Percentiles rank a stretch among this genome's conserved stretches.
These are phyloP conservation scores for Brachionus manjavacas DNA, from an alignment of 1,140 invertebrate genomes.

Conservation along the genomic window DNA sequence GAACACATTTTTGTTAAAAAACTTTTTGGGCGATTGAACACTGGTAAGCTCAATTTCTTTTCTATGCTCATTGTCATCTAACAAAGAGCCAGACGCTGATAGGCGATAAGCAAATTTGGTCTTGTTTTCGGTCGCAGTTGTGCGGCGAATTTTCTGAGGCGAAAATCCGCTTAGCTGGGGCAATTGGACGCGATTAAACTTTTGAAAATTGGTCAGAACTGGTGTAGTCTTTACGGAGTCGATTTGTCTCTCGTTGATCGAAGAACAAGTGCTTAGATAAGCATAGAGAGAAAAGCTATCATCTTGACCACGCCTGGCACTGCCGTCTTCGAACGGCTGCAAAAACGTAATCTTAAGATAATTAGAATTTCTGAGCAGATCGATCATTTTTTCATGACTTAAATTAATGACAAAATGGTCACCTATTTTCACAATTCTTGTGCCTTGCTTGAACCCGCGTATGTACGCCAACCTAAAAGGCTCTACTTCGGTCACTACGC, in stretches of 20 bases:
- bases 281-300: constrained; percentile 10
- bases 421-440: constrained; percentile 80
- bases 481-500: constrained; percentile 88
- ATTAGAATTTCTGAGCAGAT: constrained; percentile 80
- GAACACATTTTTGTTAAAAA: constrained; percentile 57
- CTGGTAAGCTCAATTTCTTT: constrained; percentile 40
- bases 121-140: background rate
- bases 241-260: constrained; percentile 48
- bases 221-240: constrained; percentile 43
- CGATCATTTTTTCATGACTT: constrained; percentile 86
- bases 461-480: constrained; percentile 77
- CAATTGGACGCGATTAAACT: background rate
- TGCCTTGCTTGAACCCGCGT: constrained; percentile 80
- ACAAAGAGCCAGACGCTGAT: constrained; percentile 48
- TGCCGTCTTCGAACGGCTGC: constrained; percentile 67
- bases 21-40: constrained; percentile 43
- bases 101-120: constrained; percentile 43
- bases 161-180: background rate
- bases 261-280: constrained; percentile 46
- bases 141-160: constrained; percentile 17
- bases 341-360: constrained; percentile 78
- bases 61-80: constrained; percentile 39
- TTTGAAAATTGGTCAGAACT: constrained; percentile 21
- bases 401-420: constrained; percentile 81
- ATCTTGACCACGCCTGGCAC: constrained; percentile 58